Evolutionary conservation across 2,797 vertebrate genomes (phyloP).

Genomic region (Lateolabrax maculatus): DNA sequence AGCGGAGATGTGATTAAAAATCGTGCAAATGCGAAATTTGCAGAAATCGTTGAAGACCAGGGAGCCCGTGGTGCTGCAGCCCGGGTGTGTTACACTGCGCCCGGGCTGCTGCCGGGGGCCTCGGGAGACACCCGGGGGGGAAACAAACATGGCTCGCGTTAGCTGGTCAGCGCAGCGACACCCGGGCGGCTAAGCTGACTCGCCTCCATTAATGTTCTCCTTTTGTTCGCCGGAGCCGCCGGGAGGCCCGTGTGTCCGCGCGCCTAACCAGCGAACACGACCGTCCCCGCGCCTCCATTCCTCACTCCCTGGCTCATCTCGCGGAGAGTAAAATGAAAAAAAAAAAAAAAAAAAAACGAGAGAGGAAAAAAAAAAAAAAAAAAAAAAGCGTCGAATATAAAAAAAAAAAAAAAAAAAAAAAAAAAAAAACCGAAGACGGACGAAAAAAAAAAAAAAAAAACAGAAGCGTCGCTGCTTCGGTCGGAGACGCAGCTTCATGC

Average conservation of each 20-base stretch:
- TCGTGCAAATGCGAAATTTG: conserved; percentile 18
- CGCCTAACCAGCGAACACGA: conserved; percentile 66
- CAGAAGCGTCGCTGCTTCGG: conserved; percentile 77
- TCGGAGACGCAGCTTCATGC: conserved; percentile 84
- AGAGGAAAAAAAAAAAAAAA: conserved; percentile 60
- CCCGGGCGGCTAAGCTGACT: conserved; percentile 74
- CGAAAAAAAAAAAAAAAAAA: conserved; percentile 68
- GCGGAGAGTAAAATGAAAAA: conserved; percentile 80
- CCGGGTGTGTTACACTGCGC: conserved; percentile 15
- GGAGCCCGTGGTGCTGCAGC: background rate
- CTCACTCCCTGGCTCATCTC: conserved; percentile 80
- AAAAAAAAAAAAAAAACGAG: too few relatives aligned
- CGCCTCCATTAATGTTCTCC: conserved; percentile 85
- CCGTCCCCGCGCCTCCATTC: conserved; percentile 71
- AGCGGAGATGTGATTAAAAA: conserved; percentile 43
- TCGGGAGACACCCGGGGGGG: conserved; percentile 8
- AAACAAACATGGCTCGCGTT: conserved; percentile 69
- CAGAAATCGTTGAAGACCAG: background rate
- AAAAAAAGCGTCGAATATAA: conserved; percentile 81
- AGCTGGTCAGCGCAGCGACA: conserved; percentile 56
- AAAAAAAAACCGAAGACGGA: conserved; percentile 65
- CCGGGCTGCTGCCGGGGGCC: conserved; percentile 28
- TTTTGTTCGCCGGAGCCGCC: conserved; percentile 84
- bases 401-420: conserved; percentile 65
- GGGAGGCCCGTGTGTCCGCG: conserved; percentile 67